Evolutionary conservation across 1,140 invertebrate genomes (phyloP).

Genomic region (Cyclargus thomasi): DNA sequence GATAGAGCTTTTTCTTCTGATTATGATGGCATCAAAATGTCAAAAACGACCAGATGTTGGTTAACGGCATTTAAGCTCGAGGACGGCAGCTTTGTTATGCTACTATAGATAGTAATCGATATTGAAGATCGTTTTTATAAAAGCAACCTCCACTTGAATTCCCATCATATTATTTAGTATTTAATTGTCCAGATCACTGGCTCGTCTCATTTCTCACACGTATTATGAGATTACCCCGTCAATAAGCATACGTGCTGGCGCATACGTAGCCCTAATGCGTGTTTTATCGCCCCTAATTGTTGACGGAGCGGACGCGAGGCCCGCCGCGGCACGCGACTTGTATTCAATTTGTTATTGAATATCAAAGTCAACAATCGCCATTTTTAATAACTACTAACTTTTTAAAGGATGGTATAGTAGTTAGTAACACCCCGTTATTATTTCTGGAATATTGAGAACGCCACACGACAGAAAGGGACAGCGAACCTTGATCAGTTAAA

Average conservation of each 20-base stretch:
- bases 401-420: too few species aligned
- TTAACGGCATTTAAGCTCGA: too few species aligned
- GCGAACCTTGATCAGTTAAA: too few species aligned
- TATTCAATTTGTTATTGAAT: background rate
- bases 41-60: too few species aligned
- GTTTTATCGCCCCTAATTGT: background rate
- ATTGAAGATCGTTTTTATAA: too few species aligned
- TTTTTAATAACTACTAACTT: background rate
- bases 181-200: background rate
- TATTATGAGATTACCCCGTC: background rate
- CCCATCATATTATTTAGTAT: background rate
- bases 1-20: too few species aligned
- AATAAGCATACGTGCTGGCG: background rate
- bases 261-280: background rate
- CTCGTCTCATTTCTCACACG: conserved; percentile 4
- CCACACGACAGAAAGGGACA: too few species aligned
- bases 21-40: too few species aligned
- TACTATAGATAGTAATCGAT: too few species aligned
- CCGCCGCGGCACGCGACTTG: conserved; percentile 17
- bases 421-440: too few species aligned
- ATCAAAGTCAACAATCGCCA: conserved; percentile 3
- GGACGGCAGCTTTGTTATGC: too few species aligned
- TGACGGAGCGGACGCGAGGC: background rate
- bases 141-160: background rate
- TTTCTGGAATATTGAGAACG: too few species aligned